Evolutionary conservation across 2,797 vertebrate genomes (phyloP).

Genomic region (Muraenolepis orangiensis): DNA sequence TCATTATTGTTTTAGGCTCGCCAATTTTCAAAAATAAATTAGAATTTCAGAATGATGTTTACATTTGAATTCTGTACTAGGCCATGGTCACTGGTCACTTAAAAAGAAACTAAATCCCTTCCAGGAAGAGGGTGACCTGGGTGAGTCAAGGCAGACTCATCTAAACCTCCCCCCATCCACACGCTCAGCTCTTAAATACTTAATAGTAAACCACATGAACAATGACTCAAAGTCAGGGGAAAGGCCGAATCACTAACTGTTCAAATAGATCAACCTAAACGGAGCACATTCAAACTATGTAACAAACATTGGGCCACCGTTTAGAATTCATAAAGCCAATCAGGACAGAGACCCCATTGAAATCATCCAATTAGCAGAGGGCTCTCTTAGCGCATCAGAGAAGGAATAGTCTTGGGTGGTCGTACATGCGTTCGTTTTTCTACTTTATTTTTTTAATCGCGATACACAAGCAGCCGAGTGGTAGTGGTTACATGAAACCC

Average conservation of each 20-base stretch:
- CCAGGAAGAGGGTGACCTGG: not conserved
- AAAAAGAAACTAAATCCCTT: not conserved
- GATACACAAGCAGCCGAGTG: slow-evolving; percentile 81
- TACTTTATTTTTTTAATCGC: slow-evolving; percentile 69
- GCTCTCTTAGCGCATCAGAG: slow-evolving; percentile 78
- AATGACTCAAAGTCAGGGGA: not conserved
- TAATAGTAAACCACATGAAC: slow-evolving; percentile 40
- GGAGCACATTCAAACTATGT: slow-evolving; percentile 28
- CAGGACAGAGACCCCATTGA: slow-evolving; percentile 34
- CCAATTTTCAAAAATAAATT: slow-evolving; percentile 19
- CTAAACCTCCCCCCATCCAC: not conserved
- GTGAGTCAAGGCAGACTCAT: not conserved
- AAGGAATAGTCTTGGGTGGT: slow-evolving; percentile 53
- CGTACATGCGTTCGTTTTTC: slow-evolving; percentile 57
- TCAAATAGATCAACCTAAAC: not conserved
- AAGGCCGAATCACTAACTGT: slow-evolving; percentile 22
- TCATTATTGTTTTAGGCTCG: not conserved
- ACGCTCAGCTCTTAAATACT: slow-evolving; percentile 12
- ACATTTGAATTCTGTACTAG: slow-evolving; percentile 70
- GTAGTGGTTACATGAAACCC: slow-evolving; percentile 85
- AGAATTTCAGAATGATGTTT: slow-evolving; percentile 55
- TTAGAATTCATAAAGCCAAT: slow-evolving; percentile 40
- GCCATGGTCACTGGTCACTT: not conserved
- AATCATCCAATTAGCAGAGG: slow-evolving; percentile 48
- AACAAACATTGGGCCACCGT: slow-evolving; percentile 34